Evolutionary conservation across 2,797 vertebrate species (phyloP), one percentile per base, ranked within the genome.

Genomic region (Nannoperca australis): DNA sequence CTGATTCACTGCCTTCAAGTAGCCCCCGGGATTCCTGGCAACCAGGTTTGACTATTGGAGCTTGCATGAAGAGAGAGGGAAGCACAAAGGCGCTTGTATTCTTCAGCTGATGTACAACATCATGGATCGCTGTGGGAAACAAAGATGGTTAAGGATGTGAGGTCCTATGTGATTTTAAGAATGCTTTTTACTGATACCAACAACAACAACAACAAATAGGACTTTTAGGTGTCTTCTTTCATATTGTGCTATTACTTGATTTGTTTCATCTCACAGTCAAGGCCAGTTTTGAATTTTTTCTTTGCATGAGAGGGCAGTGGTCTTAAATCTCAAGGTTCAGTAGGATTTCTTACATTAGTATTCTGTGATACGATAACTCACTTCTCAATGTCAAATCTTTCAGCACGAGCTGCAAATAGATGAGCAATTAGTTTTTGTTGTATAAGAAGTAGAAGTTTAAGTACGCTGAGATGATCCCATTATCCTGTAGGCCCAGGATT

Each of bases 401-500:
- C 32, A 0, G 50, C 51, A 73, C 64, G 62, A 84, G 86, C 73
- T 55, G 64, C 70, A 85, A 88, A 80, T 87, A 53, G 56, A 81
- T 70, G 70, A 89, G 79, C 73, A 70, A 63, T 82, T 82, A 30
- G 50, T 71, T 81, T 80, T 83, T 82, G 55, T 87, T 85, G 83
- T 81, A 54, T 83, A 80, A 87, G 49, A 85, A 73, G 79, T 72
- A 76, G 76, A 89, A 82, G 65, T 87, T 72, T 70, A 86, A 80
- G 55, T 89, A 88, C 71, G 38, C 87, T 78, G 83, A 86, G 87
- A 93, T 92, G 90, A 94, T 95, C 91, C 92, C 92, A 90, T 94
- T 93, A 92, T 90, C 87, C 91, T 85, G 74, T 82, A 80, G 86
- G 77, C 87, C 58, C 38, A 36, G 89, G 91, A 93, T 95, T 94